A percentile compares a stretch with the other conserved stretches of the same genome.
These are phyloP conservation scores for Diarsia dahlii DNA, from an alignment of 2,888 invertebrate species.

Conservation along the genomic window DNA sequence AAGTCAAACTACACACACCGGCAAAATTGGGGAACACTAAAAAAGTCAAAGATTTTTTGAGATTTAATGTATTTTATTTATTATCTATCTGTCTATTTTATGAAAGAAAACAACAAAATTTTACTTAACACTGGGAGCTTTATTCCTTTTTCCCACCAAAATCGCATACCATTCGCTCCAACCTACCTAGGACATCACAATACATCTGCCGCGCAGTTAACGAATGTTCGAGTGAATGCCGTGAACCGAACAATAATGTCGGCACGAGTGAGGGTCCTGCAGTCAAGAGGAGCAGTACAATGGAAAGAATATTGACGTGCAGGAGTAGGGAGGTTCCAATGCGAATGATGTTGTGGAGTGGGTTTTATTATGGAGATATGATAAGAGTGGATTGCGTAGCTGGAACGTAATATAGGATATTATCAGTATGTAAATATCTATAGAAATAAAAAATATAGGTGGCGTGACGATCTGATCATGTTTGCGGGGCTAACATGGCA, in stretches of 20 bases:
- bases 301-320: constrained; percentile 34
- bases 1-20: no score
- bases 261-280: constrained; percentile 14
- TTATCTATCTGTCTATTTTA: no score
- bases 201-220: constrained; percentile 15
- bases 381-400: not conserved
- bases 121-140: no score
- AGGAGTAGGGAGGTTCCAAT: not conserved
- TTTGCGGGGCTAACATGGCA: no score
- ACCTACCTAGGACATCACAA: not conserved
- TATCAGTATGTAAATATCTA: not conserved
- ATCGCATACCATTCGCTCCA: not conserved
- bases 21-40: no score
- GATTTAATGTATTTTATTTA: no score
- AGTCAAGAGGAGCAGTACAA: constrained; percentile 26
- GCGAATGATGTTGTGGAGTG: not conserved
- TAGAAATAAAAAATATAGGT: no score
- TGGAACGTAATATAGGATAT: not conserved
- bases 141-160: no score
- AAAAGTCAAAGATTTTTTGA: no score
- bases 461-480: no score
- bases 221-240: constrained; percentile 21
- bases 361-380: constrained; percentile 2
- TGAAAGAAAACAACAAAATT: no score
- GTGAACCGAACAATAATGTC: constrained; percentile 30